Percentiles rank a stretch among this genome's conserved stretches.
phyloP scores from a whole-genome alignment of 2,113 vertebrate species.

The Silurus glanis region DNA sequence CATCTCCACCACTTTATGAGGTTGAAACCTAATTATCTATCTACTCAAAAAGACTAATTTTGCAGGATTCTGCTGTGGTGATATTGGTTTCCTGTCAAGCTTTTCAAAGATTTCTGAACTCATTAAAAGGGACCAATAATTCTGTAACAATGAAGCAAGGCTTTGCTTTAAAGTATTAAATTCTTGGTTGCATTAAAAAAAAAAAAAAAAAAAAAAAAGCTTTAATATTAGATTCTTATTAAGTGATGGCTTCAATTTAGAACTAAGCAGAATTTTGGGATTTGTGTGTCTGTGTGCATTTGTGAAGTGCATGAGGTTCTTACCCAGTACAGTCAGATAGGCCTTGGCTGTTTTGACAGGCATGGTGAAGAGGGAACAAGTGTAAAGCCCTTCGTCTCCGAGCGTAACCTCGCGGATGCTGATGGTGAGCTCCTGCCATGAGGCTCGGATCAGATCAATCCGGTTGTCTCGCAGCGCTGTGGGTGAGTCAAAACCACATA shows the following conservation, averaged over 20 bases:
- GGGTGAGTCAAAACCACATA: neutral
- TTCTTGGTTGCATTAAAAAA: neutral
- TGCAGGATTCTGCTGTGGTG: conserved; percentile 15
- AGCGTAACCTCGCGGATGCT: conserved; percentile 90
- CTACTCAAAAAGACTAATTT: conserved; percentile 40
- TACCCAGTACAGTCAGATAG: conserved; percentile 93
- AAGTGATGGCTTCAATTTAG: neutral
- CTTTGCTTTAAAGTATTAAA: conserved; percentile 7
- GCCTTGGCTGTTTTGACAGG: conserved; percentile 97
- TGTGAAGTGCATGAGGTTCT: conserved; percentile 60
- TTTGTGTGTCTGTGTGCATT: neutral
- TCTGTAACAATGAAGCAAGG: conserved; percentile 30
- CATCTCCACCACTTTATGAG: conserved; percentile 39
- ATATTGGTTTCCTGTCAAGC: conserved; percentile 43
- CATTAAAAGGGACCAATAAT: conserved; percentile 30
- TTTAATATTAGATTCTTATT: neutral
- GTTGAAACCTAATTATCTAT: conserved; percentile 55
- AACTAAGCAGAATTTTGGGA: neutral
- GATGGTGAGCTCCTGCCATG: conserved; percentile 93
- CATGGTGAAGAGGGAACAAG: conserved; percentile 98
- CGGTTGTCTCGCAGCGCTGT: conserved; percentile 94
- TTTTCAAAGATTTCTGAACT: conserved; percentile 16
- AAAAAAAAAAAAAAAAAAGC: conserved; percentile 2
- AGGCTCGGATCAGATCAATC: conserved; percentile 90
- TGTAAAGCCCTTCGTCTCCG: conserved; percentile 93